Percentiles rank a stretch among this genome's conserved stretches.
These are phyloP conservation scores for Chrysina gloriosa DNA, from an alignment of 2,888 invertebrate genomes.

Conservation along the genomic window DNA sequence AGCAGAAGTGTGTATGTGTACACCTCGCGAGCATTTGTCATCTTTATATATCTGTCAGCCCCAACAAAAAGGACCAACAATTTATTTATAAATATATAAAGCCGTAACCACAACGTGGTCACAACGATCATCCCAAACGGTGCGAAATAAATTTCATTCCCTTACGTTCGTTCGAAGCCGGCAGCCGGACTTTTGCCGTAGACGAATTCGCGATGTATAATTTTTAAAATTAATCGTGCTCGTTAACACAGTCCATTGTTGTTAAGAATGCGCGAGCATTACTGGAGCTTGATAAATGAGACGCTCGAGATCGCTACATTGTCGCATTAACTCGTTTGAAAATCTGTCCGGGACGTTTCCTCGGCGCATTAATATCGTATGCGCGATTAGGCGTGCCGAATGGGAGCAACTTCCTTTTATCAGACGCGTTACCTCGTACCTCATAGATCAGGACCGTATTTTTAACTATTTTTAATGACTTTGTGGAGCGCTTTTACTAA, in stretches of 20 bases:
- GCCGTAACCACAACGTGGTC: neutral
- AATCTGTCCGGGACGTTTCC: constrained; percentile 65
- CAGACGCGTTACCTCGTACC: constrained; percentile 45
- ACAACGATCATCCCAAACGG: too few species aligned
- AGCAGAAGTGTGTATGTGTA: constrained; percentile 17
- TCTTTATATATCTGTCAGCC: constrained; percentile 34
- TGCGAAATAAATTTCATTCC: too few species aligned
- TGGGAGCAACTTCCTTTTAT: constrained; percentile 60
- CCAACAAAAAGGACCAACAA: constrained; percentile 27
- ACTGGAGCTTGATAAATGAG: constrained; percentile 63
- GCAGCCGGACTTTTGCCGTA: neutral
- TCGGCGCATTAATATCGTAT: constrained; percentile 65
- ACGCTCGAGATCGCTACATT: constrained; percentile 60
- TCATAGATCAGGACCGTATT: constrained; percentile 48
- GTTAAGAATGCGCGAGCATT: constrained; percentile 57
- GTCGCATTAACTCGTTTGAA: constrained; percentile 64
- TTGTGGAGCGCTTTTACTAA: too few species aligned
- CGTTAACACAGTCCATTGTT: constrained; percentile 61
- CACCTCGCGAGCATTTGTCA: constrained; percentile 34
- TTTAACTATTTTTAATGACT: too few species aligned
- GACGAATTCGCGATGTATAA: constrained; percentile 37
- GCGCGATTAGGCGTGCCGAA: constrained; percentile 64
- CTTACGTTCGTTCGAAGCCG: neutral
- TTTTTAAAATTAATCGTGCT: constrained; percentile 57
- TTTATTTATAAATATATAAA: constrained; percentile 33